Conservation (phyloP, 2,888 invertebrate species). For the Epirrhoe alternata region DNA sequence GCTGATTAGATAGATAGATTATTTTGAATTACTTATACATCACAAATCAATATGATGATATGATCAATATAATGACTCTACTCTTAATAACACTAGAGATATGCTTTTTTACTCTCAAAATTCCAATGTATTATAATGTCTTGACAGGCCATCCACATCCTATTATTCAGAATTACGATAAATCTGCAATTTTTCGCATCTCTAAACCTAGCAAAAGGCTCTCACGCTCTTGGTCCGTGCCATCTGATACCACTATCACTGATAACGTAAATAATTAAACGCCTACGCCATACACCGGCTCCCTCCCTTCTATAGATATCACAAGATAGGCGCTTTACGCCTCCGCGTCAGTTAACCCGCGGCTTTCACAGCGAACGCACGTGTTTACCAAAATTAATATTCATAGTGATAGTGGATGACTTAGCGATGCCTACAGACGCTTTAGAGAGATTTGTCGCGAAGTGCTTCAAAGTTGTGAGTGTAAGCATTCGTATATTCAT, state of each 20-base stretch:
- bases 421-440: constrained; percentile 66
- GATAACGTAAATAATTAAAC: constrained; percentile 46
- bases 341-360: constrained; percentile 36
- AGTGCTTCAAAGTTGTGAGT: constrained; percentile 64
- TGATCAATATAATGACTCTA: too few relatives aligned
- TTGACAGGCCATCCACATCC: too few relatives aligned
- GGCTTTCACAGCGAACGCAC: constrained; percentile 32
- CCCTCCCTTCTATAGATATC: constrained; percentile 23
- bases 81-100: too few relatives aligned
- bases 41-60: too few relatives aligned
- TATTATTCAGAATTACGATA: not conserved
- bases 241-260: constrained; percentile 40
- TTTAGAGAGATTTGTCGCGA: constrained; percentile 64
- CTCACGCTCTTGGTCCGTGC: constrained; percentile 41
- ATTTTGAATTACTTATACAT: too few relatives aligned
- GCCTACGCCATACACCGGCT: constrained; percentile 37
- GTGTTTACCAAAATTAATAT: constrained; percentile 18
- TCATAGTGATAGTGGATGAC: constrained; percentile 28
- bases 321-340: constrained; percentile 16
- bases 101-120: too few relatives aligned
- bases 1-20: too few relatives aligned
- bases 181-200: not conserved
- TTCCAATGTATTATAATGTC: too few relatives aligned
- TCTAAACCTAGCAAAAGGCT: constrained; percentile 14
- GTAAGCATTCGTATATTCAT: constrained; percentile 19